Base-by-base conservation (phyloP, 2,888 invertebrate genomes). In the Sarcophaga variegata region DNA sequence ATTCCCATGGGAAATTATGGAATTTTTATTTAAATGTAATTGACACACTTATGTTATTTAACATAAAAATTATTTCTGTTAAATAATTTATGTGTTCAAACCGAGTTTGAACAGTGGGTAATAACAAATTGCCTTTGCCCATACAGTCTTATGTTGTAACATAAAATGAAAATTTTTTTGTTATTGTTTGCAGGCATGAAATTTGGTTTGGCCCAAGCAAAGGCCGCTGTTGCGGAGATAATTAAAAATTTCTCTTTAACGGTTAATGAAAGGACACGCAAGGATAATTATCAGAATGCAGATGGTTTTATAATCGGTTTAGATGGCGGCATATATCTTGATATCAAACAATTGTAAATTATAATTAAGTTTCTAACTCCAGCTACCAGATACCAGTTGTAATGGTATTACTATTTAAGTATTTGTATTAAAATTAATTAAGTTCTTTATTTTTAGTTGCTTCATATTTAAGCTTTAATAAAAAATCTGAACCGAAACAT, bases 171-270 rank as follows among this genome's bases (percentile, higher is more conserved):
- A 69, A 20, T 20, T 69, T 49, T 49, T 1, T 63, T 22, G 22
- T 11, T 64, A 10, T 10, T 37, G 2, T 10, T 37, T 37, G 1
- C 66, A 88, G 88, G 87, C 62, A 88, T 89, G 87, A 88, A 69
- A 60, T 88, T 89, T 49, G 88, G 81, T 14, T 69, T 87, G 64
- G 67, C 86, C 2, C 87, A 88, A 25, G 76, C 88, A 12, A 88
- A 89, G 71, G 79, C 86, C 27, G 88, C 87, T n/a, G 79, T 89
- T n/a, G 88, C 83, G 0, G 85, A 84, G 63, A 69, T 89, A 71
- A 88, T 89, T 69, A 88, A 66, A 71, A 79, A 87, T 69, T 88
- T 88, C 49, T 76, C 87, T 64, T 74, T 89, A 64, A 80, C 78
- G 4, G 77, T 85, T 11, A 87, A 87, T 27, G 85, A 85, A 67